Evolutionary conservation across 2,888 invertebrate species (phyloP), one percentile per base, ranked within the genome.

Genomic region (Parelbella ahira): DNA sequence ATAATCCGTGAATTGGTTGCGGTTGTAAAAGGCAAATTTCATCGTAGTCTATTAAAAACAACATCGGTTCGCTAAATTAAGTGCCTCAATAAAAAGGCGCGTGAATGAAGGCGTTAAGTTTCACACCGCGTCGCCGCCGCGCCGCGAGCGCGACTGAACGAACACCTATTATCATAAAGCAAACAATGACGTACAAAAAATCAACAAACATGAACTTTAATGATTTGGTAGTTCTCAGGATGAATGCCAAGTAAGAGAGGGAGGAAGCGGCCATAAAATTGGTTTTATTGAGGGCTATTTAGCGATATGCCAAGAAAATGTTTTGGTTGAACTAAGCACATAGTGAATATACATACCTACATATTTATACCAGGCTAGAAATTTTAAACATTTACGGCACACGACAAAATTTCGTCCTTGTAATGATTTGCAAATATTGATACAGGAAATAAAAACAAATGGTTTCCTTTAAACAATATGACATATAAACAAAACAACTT

Each of bases 101-200:
- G 70, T 81, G 77, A 86, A 83, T 75, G 68, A 73, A 83, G 83
- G 86, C 81, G 87, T 84, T 68, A 86, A 77, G 77, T 87, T 84
- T 86, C 86, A 87, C 86, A 83, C 34, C 86, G 58, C 65, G 69
- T 74, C 73, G 72, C 76, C 73, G 70, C 77, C 66, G 81, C 15
- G 60, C 56, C 63, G 63, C 49, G 60, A 19, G 6, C 65, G 66
- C 69, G 68, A 67, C 71, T 72, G 80, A 78, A 76, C 79, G 70
- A 80, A 84, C 78, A 77, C 83, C 81, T 78, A 83, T 84, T 86
- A 86, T 86, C 87, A 86, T 83, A 87, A 82, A 81, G 70, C 79
- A 83, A 86, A 86, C 82, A 84, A 81, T 75, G 71, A 74, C 53
- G 63, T 64, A 64, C 68, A 78, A 79, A 82, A 81, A 82, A 77